Base-by-base conservation (phyloP, 2,888 invertebrate genomes). In the Gryllus longicercus region DNA sequence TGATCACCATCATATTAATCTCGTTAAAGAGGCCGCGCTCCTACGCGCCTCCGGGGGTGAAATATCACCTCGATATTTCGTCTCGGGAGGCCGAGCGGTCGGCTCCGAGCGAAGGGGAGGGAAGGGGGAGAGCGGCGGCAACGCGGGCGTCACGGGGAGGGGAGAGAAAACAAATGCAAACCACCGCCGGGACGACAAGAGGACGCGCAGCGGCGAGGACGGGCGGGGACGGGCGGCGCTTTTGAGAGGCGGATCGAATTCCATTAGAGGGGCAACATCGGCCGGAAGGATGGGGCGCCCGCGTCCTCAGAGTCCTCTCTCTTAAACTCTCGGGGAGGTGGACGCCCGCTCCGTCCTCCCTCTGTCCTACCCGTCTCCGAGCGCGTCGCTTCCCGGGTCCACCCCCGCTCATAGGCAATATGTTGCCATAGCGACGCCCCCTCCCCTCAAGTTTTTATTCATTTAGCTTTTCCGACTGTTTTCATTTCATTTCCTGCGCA, bases 401-500 rank as follows among this genome's bases (percentile, higher is more conserved):
- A 12, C 63, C 63, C 63, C 14, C 63, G 63, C 63, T 63, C 63
- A 63, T 63, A 63, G 63, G 63, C 63, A 63, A 63, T 63, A 63
- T 63, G 63, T 63, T 63, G 63, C 63, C 63, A 63, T 63, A n/a
- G n/a, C 63, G 63, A 63, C 63, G n/a, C 76, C 38, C 76, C 76
- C 23, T 14, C 76, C 25, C 38, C 23, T 23, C 16, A 2, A 2
- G 14, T 79, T 79, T 79, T 75, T 75, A 75, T 79, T 75, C 76
- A 79, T 79, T 79, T 79, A 79, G 79, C 76, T 76, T 79, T 51
- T 76, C 79, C 79, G 76, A 76, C 79, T 79, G 79, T 79, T 79
- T 79, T 79, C 79, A 75, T 79, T 76, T 79, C 79, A 76, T 79
- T 79, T 79, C 78, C 78, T 63, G 63, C 16, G 63, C 63, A 1